phyloP scores from a whole-genome alignment of 2,113 vertebrate species.

The Corythaixoides concolor region DNA sequence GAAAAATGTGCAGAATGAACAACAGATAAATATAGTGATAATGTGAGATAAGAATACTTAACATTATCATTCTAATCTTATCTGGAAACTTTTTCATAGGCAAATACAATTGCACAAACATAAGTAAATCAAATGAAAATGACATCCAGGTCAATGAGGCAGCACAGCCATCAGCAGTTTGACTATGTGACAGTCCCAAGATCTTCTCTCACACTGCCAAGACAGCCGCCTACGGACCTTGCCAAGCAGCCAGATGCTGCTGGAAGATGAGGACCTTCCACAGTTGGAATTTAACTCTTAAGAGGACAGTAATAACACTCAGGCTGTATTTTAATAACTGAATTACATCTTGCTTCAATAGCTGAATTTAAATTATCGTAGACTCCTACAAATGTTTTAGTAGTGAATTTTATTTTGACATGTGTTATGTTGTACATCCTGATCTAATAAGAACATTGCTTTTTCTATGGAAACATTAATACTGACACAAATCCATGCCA shows the following conservation, averaged over 20 bases:
- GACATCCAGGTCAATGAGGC: neutral
- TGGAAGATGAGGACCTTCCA: neutral
- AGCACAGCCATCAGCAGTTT: neutral
- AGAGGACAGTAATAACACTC: neutral
- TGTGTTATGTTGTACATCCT: neutral
- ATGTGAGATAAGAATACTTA: neutral
- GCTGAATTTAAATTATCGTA: neutral
- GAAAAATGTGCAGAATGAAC: neutral
- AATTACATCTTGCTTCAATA: neutral
- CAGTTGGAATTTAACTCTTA: neutral
- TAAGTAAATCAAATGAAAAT: neutral
- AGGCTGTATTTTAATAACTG: neutral
- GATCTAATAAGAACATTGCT: neutral
- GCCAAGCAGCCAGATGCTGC: constrained; percentile 33
- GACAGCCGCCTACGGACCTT: neutral
- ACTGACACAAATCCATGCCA: neutral
- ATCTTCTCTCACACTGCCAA: neutral
- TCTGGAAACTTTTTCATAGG: neutral
- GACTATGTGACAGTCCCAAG: neutral
- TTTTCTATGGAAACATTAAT: neutral
- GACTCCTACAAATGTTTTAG: neutral
- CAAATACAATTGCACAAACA: constrained; percentile 22
- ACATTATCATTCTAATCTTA: neutral
- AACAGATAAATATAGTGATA: neutral
- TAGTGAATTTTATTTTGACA: neutral